Conservation (phyloP, 2,113 vertebrate species). For the Lontra canadensis region DNA sequence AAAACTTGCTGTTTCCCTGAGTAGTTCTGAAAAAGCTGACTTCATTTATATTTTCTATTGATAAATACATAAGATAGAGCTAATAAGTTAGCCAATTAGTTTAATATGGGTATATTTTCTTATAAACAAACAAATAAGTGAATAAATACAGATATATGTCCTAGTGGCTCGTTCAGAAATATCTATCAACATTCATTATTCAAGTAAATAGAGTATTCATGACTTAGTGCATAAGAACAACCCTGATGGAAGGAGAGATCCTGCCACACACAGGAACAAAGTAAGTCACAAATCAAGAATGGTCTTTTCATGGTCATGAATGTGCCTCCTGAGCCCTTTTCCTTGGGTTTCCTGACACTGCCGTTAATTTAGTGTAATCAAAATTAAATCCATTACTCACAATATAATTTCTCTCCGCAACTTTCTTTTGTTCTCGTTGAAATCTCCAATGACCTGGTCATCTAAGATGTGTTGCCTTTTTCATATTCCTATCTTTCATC, state of each 20-base stretch:
- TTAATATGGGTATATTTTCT: background rate
- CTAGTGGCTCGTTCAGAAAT: background rate
- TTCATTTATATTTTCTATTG: background rate
- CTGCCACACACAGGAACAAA: background rate
- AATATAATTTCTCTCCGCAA: background rate
- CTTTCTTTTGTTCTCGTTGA: background rate
- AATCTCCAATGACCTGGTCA: background rate
- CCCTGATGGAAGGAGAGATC: background rate
- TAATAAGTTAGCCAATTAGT: background rate
- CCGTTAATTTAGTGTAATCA: background rate
- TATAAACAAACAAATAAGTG: background rate
- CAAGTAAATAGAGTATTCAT: background rate
- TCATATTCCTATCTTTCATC: background rate
- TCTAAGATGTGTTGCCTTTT: background rate
- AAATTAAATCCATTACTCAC: background rate
- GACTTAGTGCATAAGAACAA: background rate
- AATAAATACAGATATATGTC: background rate
- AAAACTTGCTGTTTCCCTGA: background rate
- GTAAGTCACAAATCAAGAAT: background rate
- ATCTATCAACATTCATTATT: background rate
- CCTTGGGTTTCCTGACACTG: background rate
- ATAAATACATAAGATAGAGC: background rate
- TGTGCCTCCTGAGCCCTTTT: background rate
- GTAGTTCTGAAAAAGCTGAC: background rate
- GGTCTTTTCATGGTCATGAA: background rate